Evolutionary conservation across 1,140 invertebrate genomes (phyloP), one percentile per base, ranked within the genome.

Genomic region (Vanessa tameamea): DNA sequence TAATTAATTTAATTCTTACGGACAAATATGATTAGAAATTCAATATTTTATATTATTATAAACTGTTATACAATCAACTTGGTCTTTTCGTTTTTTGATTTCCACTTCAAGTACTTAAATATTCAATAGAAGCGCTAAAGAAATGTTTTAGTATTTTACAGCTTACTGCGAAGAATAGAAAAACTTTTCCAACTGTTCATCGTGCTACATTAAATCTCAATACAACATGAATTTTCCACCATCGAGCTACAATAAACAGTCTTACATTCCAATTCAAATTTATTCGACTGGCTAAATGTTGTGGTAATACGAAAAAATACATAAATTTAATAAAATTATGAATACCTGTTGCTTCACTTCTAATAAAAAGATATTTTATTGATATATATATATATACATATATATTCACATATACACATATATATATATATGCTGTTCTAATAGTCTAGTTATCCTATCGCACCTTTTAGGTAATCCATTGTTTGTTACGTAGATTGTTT

Each of bases 181-280:
- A 57, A 57, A 57, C 16, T 57, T 57, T 57, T 57, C 23, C 53
- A 57, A 57, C 53, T 57, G 53, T 57, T 57, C 53, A 23, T 57
- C 53, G 23, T 57, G 53, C 53, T 23, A 57, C 53, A 23, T 57
- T 57, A 57, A 57, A 57, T 57, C 53, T 23, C 53, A 57, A 57
- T 57, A 57, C 53, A 57, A 57, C 53, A 23, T 43, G 37, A 43
- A 43, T 57, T 53, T 57, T 57, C 53, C 53, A 57, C 16, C 53
- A 57, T 57, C 53, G 53, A 57, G 16, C 16, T 57, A 57, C 53
- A 57, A 57, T 57, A 57, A 57, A 57, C 51, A 55, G 51, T 16
- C 53, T 57, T 57, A 23, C 20, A 23, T 57, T 57, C 12, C 16
- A 13, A 57, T 57, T 57, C 9, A 57, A 23, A 57, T 23, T 11